A percentile compares a stretch with the other conserved stretches of the same genome.
Conservation (phyloP, 2,797 vertebrate species). For the Mionectes olivaceus region DNA sequence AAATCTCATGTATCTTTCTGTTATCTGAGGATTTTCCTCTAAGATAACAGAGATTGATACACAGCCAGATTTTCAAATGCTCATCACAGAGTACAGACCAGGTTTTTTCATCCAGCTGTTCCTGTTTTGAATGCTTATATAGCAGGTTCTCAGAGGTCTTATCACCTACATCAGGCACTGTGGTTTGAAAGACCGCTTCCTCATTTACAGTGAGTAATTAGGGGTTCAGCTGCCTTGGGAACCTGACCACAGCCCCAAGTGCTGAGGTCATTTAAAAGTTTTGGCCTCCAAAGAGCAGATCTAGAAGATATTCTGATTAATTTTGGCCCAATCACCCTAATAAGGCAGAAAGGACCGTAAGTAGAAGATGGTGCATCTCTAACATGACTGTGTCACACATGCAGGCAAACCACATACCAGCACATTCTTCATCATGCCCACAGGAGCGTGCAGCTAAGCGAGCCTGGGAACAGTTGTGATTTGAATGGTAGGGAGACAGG, state of each 20-base stretch:
- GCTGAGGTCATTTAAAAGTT: not conserved
- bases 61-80: constrained; percentile 25
- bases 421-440: accelerated
- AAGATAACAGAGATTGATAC: constrained; percentile 29
- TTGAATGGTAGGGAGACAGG: not conserved
- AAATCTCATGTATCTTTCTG: constrained; percentile 57
- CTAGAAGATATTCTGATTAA: not conserved
- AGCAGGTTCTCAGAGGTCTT: not conserved
- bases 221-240: not conserved
- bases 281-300: not conserved
- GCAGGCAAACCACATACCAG: not conserved
- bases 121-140: not conserved
- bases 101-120: constrained; percentile 3
- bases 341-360: not conserved
- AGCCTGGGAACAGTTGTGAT: not conserved
- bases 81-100: not conserved
- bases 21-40: constrained; percentile 61
- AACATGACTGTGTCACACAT: accelerated
- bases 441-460: not conserved
- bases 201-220: not conserved
- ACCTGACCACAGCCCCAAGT: not conserved
- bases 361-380: not conserved
- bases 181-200: not conserved
- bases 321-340: not conserved
- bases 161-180: not conserved